Base-by-base conservation (phyloP, 2,113 vertebrate genomes). In the Ondatra zibethicus region DNA sequence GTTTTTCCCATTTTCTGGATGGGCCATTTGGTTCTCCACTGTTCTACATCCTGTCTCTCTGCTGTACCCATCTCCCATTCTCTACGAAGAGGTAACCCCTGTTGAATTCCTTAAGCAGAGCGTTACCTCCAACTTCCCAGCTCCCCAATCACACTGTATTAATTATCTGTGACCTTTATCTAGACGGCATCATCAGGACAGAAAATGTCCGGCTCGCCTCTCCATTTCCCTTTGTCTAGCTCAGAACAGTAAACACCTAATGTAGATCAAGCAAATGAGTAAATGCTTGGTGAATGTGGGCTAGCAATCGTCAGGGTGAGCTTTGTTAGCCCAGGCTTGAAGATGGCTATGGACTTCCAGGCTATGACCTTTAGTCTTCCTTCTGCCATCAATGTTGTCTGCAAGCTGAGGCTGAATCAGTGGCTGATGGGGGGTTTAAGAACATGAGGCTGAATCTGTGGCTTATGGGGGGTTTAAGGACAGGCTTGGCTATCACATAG, bases 21-120 rank as follows among this genome's bases (percentile, higher is more conserved):
- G 86, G 84, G 42, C 58, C 45, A 21, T 96, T 97, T 94, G 91
- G 4, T 77, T 95, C 91, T 61, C 31, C 31, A 78, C 78, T 23
- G 1, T 97, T 88, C 7, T 36, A 55, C 36, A 7, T 50, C 39
- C 78, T 72, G 25, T 66, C 90, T 96, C 16, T 96, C 25, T 92
- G 87, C 36, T 92, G 68, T 91, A 21, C 47, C 17, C 1, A 7
- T 3, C 5, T 39, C 23, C 70, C 17, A 12, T 58, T 90, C 73
- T 92, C 13, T 90, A 55, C 42, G 70, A 50, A 92, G 87, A 89
- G 68, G 93, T 90, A 88, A 61, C 13, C n/a, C 82, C 93, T 78
- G 58, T 97, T 95, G 58, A 47, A 10, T 85, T 96, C 29, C 31
- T 39, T 90, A 77, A 68, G 39, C 55, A 63, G 47, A 78, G 72